Evolutionary conservation across 2,888 invertebrate genomes (phyloP).

Genomic region (Calameuta filiformis): DNA sequence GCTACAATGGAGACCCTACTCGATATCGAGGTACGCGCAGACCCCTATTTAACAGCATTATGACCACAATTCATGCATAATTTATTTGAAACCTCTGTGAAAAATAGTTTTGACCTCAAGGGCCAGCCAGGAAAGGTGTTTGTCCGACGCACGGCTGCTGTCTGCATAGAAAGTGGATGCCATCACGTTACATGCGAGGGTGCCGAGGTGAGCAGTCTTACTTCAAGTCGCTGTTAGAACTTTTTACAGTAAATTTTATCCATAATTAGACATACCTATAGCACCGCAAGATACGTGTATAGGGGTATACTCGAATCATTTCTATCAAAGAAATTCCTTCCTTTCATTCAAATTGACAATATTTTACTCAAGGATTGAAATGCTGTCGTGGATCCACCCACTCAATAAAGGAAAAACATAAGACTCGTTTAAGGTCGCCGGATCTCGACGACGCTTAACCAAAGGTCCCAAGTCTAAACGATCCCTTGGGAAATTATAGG

Average conservation of each 20-base stretch:
- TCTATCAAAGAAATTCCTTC: background rate
- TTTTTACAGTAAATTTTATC: background rate
- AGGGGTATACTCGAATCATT: background rate
- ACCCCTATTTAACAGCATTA: slow-evolving; percentile 37
- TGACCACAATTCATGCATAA: slow-evolving; percentile 35
- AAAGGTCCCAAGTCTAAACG: background rate
- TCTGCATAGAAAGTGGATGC: slow-evolving; percentile 40
- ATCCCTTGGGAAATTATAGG: background rate
- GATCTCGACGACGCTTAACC: background rate
- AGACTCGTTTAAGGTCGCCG: background rate
- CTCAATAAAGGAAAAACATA: background rate
- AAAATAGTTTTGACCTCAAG: slow-evolving; percentile 37
- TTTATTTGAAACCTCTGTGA: slow-evolving; percentile 35
- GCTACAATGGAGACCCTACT: background rate
- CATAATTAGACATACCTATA: background rate
- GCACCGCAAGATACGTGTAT: background rate
- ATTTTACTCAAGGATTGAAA: background rate
- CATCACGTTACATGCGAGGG: slow-evolving; percentile 40
- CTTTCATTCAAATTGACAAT: background rate
- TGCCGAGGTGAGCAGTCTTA: slow-evolving; percentile 18
- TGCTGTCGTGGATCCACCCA: background rate
- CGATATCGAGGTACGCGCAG: background rate
- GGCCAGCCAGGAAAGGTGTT: slow-evolving; percentile 30
- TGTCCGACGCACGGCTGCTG: slow-evolving; percentile 33
- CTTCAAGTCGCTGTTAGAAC: slow-evolving; percentile 32